Evolutionary conservation across 2,888 invertebrate genomes (phyloP), one percentile per base, ranked within the genome.

Genomic region (Labia minor): DNA sequence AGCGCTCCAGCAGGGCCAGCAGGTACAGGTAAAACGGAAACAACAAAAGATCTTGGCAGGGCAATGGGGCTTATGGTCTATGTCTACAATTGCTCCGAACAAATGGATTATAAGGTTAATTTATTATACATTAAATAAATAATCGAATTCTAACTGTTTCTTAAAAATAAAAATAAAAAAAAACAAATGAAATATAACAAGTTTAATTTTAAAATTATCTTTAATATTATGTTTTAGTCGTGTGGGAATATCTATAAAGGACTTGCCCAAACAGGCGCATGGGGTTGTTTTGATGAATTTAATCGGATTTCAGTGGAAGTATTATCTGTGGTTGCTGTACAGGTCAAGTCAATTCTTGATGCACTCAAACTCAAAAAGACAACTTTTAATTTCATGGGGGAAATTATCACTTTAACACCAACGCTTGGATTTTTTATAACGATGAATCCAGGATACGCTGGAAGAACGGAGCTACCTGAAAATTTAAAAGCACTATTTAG

Each of bases 251-350:
- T 95, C 78, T 95, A 94, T 79, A 95, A 95, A 80, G 95, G 93
- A n/a, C 80, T 96, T 66, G 87, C 92, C 1, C 95, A 96, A 80
- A 94, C 95, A 18, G 95, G 95, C 0, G 92, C 94, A 10, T 95
- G 95, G 95, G 95, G 95, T 33, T 96, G 96, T 76, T 96, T 96
- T 77, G 95, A 96, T 75, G 95, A 96, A 77, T 96, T 96, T 78
- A 96, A 96, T 78, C 84, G 95, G 67, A 96, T 96, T 73, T 89
- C 95, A 0, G 90, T 96, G 0, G 95, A 96, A 79, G 96, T 96
- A 68, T 78, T 96, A 68, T 96, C 95, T 37, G 96, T 96, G 11
- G 94, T 96, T 0, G 93, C 95, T 0, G 95, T 95, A 0, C 96
- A 96, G 80, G 95, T 93, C 1, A 92, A 91, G 76, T 83, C 82